A percentile compares a stretch with the other conserved stretches of the same genome.
phyloP scores from a whole-genome alignment of 1,140 invertebrate species.

The Trialeurodes vaporariorum region DNA sequence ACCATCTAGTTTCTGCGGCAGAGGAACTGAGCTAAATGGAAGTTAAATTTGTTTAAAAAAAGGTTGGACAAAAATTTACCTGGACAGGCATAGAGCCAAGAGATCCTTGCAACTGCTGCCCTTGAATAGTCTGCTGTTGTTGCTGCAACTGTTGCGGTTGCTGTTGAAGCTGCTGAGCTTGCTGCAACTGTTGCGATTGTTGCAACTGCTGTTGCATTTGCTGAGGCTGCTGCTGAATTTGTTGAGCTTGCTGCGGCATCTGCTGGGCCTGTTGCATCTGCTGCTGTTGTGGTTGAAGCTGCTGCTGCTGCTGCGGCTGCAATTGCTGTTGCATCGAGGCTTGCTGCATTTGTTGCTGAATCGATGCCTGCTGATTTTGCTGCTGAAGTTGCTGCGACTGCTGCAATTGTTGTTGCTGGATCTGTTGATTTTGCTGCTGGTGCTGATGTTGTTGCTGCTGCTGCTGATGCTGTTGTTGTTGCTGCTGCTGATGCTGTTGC shows the following conservation, averaged over 20 bases:
- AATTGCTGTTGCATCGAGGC: background rate
- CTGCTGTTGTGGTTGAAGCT: background rate
- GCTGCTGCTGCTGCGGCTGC: background rate
- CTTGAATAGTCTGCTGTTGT: background rate
- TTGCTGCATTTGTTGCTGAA: background rate
- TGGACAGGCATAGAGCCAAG: background rate
- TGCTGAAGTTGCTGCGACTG: background rate
- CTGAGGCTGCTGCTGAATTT: background rate
- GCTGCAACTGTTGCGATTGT: background rate
- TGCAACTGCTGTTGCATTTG: background rate
- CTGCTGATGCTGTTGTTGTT: background rate
- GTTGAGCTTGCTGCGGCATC: background rate
- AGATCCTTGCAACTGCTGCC: background rate
- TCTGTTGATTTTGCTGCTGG: background rate
- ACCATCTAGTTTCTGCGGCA: background rate
- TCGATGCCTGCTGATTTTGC: background rate
- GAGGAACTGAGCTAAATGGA: background rate
- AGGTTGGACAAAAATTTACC: background rate
- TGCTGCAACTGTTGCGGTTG: background rate
- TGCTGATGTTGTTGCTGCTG: background rate
- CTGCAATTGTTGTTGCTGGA: too few species aligned
- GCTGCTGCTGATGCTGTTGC: background rate
- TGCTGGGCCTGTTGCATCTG: background rate
- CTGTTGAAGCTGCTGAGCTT: background rate
- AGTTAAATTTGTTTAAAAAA: background rate